These are phyloP conservation scores for Drosophila prostipennis DNA, from an alignment of 2,888 invertebrate species.

Conservation along the genomic window DNA sequence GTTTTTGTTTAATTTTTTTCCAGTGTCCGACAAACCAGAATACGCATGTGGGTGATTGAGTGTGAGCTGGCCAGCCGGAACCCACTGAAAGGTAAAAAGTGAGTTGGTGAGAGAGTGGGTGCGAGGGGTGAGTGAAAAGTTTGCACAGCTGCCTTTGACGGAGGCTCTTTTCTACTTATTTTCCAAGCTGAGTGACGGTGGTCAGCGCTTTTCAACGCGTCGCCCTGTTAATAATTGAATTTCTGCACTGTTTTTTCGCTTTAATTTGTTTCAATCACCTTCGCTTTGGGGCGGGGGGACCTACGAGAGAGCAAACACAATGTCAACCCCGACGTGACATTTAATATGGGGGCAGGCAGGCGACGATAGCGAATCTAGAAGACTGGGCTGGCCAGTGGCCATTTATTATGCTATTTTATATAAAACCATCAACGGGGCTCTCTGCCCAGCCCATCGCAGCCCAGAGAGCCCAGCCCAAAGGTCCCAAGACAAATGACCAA, in stretches of 20 bases:
- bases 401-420: conserved; percentile 51
- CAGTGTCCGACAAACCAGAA: conserved; percentile 10
- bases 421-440: conserved; percentile 20
- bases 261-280: conserved; percentile 44
- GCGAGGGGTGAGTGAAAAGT: conserved; percentile 36
- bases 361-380: conserved; percentile 16
- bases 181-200: conserved; percentile 5
- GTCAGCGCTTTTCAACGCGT: conserved; percentile 16
- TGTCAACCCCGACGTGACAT: conserved; percentile 24
- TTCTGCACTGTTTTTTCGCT: conserved; percentile 14
- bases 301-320: conserved; percentile 5
- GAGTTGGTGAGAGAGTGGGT: conserved; percentile 15
- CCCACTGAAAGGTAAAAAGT: conserved; percentile 19
- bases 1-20: not conserved
- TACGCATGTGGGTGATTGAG: conserved; percentile 16
- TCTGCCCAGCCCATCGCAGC: conserved; percentile 12
- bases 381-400: conserved; percentile 33
- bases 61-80: conserved; percentile 38
- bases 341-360: conserved; percentile 18
- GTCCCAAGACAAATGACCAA: conserved; percentile 45
- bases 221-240: conserved; percentile 22
- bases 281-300: conserved; percentile 20
- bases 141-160: conserved; percentile 37
- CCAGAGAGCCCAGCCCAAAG: conserved; percentile 14
- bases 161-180: conserved; percentile 9